Evolutionary conservation across 2,888 invertebrate genomes (phyloP), one percentile per base, ranked within the genome.

Genomic region (Polydrusus pterygomalis): DNA sequence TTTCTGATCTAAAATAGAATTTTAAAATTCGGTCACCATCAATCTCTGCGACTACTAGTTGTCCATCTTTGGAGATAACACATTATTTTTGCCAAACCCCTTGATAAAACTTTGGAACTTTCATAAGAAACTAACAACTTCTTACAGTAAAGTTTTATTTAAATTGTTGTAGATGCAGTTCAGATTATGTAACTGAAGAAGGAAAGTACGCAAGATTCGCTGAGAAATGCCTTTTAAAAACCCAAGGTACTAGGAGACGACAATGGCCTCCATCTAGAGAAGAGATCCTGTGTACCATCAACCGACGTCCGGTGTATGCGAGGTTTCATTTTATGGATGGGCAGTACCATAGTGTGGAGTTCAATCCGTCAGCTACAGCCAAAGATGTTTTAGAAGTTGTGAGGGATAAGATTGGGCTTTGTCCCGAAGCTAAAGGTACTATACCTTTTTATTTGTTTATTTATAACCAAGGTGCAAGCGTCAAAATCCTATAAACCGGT

Each of bases 161-260:
- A 25, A 34, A 43, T 43, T 18, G 15, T 71, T 76, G 56, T 40
- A 92, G 96, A 82, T 95, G 97, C 84, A 94, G 96, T 38, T 93
- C 95, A 77, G 95, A 96, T 87, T 95, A 94, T 81, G 92, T 95
- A 0, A 96, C 96, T 0, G 97, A 97, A 87, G 97, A 98, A 88
- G 97, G 97, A 54, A 96, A 96, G 89, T 98, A 95, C 87, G 97
- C 98, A 0, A 88, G 97, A 79, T 95, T 97, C 85, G 96, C 97
- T 11, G 96, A 97, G 84, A 96, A 96, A 91, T 95, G 95, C 85
- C 88, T 95, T 77, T 89, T 90, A 69, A 92, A 92, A 85, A 93
- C 93, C 17, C 92, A 93, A 90, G 91, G 95, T 83, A 90, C 92
- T 13, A 91, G 95, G 30, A 91, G 96, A 6, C 91, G 98, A 0